phyloP scores from a whole-genome alignment of 2,888 invertebrate species.

The Charanyca ferruginea region DNA sequence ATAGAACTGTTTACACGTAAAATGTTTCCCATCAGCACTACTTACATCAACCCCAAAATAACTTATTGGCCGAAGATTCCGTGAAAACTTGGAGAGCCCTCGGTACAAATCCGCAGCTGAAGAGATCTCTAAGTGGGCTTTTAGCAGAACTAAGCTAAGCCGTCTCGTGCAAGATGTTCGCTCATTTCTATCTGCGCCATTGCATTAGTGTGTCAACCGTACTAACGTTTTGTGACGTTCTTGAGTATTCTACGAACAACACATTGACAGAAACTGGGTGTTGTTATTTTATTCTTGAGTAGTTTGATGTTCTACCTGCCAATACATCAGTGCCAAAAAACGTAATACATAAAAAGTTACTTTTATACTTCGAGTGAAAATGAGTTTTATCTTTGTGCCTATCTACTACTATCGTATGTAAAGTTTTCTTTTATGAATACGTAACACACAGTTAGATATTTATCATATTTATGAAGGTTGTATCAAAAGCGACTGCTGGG shows the following conservation, averaged over 20 bases:
- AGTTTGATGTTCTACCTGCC: conserved; percentile 3
- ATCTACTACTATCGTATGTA: conserved; percentile 54
- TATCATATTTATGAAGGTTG: conserved; percentile 68
- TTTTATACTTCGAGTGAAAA: conserved; percentile 40
- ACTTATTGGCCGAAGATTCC: conserved; percentile 84
- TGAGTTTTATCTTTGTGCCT: conserved; percentile 45
- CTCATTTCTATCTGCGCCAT: conserved; percentile 85
- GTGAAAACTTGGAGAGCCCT: conserved; percentile 84
- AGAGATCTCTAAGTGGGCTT: conserved; percentile 90
- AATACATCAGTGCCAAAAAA: conserved; percentile 9
- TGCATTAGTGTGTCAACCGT: conserved; percentile 74
- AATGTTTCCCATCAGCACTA: conserved; percentile 66
- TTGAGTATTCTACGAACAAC: conserved; percentile 47
- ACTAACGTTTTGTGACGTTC: conserved; percentile 55
- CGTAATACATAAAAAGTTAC: conserved; percentile 4
- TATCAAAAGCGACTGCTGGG: conserved; percentile 60
- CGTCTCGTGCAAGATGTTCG: conserved; percentile 86
- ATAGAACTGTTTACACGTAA: conserved; percentile 51
- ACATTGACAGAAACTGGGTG: conserved; percentile 39
- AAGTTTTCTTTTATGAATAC: conserved; percentile 68
- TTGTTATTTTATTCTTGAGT: conserved; percentile 29
- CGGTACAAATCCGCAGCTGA: conserved; percentile 86
- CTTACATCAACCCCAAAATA: conserved; percentile 77
- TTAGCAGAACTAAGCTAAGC: conserved; percentile 89
- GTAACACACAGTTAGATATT: conserved; percentile 64